These are phyloP conservation scores for Scelioninae gen. 2 DNA, from an alignment of 2,888 invertebrate genomes.

Conservation along the genomic window DNA sequence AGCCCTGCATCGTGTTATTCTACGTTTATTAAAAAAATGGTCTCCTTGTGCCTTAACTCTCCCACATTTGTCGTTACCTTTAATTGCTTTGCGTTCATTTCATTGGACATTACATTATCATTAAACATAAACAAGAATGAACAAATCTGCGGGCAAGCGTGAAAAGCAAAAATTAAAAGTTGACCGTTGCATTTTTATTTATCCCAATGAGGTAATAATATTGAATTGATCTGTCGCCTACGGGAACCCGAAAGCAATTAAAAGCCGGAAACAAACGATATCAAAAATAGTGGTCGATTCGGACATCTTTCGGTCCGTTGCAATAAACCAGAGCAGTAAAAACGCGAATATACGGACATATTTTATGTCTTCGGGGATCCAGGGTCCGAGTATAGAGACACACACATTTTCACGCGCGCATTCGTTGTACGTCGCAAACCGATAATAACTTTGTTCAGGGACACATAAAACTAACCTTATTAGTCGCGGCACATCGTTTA, in stretches of 20 bases:
- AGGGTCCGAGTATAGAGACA: conserved; percentile 46
- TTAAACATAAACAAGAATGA: too few relatives aligned
- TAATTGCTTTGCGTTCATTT: too few relatives aligned
- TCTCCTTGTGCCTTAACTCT: too few relatives aligned
- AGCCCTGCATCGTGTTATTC: too few relatives aligned
- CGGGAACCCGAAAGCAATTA: conserved; percentile 23
- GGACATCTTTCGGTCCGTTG: conserved; percentile 32
- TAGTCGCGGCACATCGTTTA: conserved; percentile 60
- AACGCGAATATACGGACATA: conserved; percentile 52
- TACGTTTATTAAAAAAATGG: too few relatives aligned
- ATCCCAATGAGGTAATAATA: conserved; percentile 18
- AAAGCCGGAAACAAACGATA: conserved; percentile 18
- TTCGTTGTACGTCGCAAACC: conserved; percentile 50
- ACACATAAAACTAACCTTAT: conserved; percentile 61
- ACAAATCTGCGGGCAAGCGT: too few relatives aligned
- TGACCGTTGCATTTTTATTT: too few relatives aligned
- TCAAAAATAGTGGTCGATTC: conserved; percentile 33
- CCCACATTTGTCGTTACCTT: too few relatives aligned
- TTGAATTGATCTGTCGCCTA: conserved; percentile 9
- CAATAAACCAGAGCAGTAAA: conserved; percentile 58
- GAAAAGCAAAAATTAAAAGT: too few relatives aligned
- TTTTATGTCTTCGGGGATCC: conserved; percentile 54
- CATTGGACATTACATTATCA: too few relatives aligned
- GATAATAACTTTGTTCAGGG: conserved; percentile 60
- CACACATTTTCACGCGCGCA: conserved; percentile 43